phyloP scores from a whole-genome alignment of 2,888 invertebrate species.

The Rapana venosa region DNA sequence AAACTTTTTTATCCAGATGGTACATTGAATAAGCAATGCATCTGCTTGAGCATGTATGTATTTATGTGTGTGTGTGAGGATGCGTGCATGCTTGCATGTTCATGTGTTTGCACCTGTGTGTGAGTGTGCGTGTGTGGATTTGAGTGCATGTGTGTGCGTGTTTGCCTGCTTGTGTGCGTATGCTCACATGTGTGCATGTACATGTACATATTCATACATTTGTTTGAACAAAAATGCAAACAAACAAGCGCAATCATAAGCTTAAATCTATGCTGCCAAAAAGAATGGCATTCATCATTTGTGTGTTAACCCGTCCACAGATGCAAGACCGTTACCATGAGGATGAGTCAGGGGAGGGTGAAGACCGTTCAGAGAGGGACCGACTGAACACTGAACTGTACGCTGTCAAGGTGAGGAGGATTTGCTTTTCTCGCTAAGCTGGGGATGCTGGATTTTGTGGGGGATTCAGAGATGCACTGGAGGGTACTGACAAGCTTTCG shows the following conservation, averaged over 20 bases:
- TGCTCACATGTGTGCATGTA: not conserved
- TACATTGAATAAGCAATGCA: no score
- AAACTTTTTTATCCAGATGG: no score
- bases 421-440: no score
- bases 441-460: no score
- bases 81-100: not conserved
- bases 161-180: not conserved
- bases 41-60: no score
- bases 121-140: not conserved
- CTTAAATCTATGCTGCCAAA: no score
- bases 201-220: no score
- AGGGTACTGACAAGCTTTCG: no score
- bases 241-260: no score
- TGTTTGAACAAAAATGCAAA: no score
- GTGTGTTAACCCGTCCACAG: not conserved
- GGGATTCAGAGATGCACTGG: no score
- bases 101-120: not conserved
- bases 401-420: constrained; percentile 67
- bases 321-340: not conserved
- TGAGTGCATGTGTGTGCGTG: not conserved
- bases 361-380: constrained; percentile 52
- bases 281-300: no score
- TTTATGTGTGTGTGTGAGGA: not conserved
- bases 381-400: constrained; percentile 70
- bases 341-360: constrained; percentile 26